Percentiles rank a stretch among this genome's conserved stretches.
Evolutionary conservation across 1,140 invertebrate species (phyloP).

Genomic region (Phocides pigmalion): DNA sequence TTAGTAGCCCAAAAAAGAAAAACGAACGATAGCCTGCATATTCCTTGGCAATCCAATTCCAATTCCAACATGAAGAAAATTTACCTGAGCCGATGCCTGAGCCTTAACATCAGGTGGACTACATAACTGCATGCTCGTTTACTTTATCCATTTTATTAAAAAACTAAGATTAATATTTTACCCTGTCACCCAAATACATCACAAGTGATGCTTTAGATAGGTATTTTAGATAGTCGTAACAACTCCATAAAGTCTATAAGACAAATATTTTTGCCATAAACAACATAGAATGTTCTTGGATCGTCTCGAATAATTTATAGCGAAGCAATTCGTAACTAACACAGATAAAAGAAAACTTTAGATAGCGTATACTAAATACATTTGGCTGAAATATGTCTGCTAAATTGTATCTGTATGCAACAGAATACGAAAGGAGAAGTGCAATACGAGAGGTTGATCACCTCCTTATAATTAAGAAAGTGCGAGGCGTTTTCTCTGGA

Average conservation of each 20-base stretch:
- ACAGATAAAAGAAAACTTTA: not conserved
- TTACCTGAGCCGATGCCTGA: too few relatives aligned
- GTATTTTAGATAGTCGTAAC: slow-evolving; percentile 12
- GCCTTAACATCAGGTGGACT: too few relatives aligned
- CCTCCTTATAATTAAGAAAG: too few relatives aligned
- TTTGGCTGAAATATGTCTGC: not conserved
- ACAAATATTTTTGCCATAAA: slow-evolving; percentile 25
- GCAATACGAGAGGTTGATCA: too few relatives aligned
- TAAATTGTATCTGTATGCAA: too few relatives aligned
- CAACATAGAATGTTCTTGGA: not conserved
- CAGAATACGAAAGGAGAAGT: too few relatives aligned
- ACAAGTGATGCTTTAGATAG: slow-evolving; percentile 13
- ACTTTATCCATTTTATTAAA: not conserved
- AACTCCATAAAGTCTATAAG: slow-evolving; percentile 16
- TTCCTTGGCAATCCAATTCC: too few relatives aligned
- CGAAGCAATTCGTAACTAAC: not conserved
- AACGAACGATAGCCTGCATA: too few relatives aligned
- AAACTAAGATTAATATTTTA: not conserved
- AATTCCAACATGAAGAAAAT: too few relatives aligned
- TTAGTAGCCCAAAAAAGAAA: too few relatives aligned
- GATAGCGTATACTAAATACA: not conserved
- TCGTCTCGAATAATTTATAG: slow-evolving; percentile 1
- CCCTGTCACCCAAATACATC: not conserved
- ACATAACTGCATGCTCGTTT: too few relatives aligned
- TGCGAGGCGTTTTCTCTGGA: too few relatives aligned